Evolutionary conservation across 2,888 invertebrate genomes (phyloP).

Genomic region (Epinotia brunnichana): DNA sequence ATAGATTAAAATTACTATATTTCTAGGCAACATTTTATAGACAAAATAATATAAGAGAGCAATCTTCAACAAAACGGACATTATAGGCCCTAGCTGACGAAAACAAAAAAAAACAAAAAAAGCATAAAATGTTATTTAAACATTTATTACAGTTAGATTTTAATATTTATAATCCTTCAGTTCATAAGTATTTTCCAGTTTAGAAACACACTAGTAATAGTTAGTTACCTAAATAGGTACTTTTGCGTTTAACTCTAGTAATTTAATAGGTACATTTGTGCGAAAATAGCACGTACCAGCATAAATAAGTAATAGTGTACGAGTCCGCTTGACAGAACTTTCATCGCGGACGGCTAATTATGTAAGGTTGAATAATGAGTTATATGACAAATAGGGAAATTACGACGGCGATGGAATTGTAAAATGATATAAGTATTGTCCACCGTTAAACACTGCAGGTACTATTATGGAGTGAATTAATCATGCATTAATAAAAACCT

Average conservation of each 20-base stretch:
- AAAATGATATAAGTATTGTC: constrained; percentile 10
- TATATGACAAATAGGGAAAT: constrained; percentile 13
- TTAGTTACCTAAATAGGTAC: not conserved
- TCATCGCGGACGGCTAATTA: constrained; percentile 18
- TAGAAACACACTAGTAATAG: too few relatives aligned
- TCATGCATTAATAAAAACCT: not conserved
- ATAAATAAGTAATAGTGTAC: constrained; percentile 10
- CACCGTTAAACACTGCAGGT: not conserved
- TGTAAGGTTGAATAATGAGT: constrained; percentile 10
- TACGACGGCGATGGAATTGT: constrained; percentile 7
- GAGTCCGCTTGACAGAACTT: constrained; percentile 6
- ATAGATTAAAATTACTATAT: too few relatives aligned
- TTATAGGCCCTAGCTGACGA: too few relatives aligned
- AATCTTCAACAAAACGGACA: too few relatives aligned
- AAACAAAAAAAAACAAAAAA: too few relatives aligned
- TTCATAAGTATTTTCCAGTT: too few relatives aligned
- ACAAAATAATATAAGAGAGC: too few relatives aligned
- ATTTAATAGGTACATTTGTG: not conserved
- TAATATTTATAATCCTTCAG: too few relatives aligned
- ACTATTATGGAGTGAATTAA: constrained; percentile 4
- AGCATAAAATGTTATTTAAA: too few relatives aligned
- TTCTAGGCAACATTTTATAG: too few relatives aligned
- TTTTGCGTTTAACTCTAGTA: constrained; percentile 8
- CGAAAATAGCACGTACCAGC: not conserved
- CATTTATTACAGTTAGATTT: too few relatives aligned